Base-by-base conservation (phyloP, 92 coral and sea anemone species). In the Phenganax subtilis region DNA sequence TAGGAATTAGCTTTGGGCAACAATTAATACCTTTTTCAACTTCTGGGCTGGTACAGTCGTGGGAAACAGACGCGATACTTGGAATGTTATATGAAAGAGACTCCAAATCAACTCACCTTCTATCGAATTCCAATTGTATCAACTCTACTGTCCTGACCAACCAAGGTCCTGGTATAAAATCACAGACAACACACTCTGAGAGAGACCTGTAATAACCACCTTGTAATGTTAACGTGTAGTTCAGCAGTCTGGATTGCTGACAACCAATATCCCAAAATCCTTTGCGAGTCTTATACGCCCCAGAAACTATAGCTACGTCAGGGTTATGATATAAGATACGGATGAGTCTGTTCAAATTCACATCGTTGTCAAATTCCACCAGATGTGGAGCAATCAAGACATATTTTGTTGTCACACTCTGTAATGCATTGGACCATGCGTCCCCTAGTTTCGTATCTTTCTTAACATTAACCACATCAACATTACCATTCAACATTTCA, bases 211-310 rank as follows among this genome's bases (percentile, higher is more conserved):
- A 92, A 67, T 96, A 96, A 9, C 99, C 99, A 3, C 90, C 93
- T 75, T 86, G 86, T 57, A 87, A 86, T 14, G 80, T 81, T 75
- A 89, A 82, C 6, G 99, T 96, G 91, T 97, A 96, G 84, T 96
- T 92, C 69, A 87, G 82, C 51, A 96, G 85, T 37, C 84, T 76
- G 16, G 93, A 87, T 73, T 96, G 99, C 56, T 87, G 88, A 63
- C 99, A 96, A 3, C 99, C 99, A 52, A 96, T 90, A 73, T 86
- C 93, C 99, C 99, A 96, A 72, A 88, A 83, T 20, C 97, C 99
- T 12, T 77, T 78, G 80, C 85, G 91, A 59, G 86, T 84, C 44
- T 97, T 92, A 81, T 88, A 86, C 25, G 96, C 89, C 16, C 97
- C 99, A 10, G 97, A 93, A 53, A 92, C 92, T 16, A 96, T 77